A percentile compares a stretch with the other conserved stretches of the same genome.
These are phyloP conservation scores for Rhodeus uyekii DNA, from an alignment of 2,797 vertebrate genomes.

Conservation along the genomic window DNA sequence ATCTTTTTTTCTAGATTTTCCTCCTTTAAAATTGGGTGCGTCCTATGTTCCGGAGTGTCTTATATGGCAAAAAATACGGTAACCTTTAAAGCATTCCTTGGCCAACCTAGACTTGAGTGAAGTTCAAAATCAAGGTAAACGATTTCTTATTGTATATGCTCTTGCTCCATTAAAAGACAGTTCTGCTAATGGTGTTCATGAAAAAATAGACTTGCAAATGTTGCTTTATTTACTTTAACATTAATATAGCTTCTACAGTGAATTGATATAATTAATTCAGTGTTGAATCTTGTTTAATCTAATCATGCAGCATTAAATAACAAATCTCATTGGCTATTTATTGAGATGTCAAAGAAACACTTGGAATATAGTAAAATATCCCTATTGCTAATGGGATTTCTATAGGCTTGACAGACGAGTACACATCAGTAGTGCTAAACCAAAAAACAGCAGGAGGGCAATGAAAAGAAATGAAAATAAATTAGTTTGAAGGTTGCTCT, in stretches of 20 bases:
- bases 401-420: neutral
- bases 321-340: neutral
- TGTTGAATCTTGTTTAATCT: neutral
- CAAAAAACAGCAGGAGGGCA: neutral
- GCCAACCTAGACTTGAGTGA: neutral
- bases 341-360: neutral
- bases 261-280: slow-evolving; percentile 4
- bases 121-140: neutral
- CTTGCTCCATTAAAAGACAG: neutral
- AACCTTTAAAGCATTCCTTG: neutral
- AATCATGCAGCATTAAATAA: neutral
- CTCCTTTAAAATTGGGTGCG: too few species aligned
- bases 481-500: too few species aligned
- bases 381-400: neutral
- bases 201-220: neutral
- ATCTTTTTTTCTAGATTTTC: too few species aligned
- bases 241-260: neutral
- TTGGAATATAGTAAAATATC: neutral
- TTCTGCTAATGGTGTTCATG: neutral
- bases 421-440: too few species aligned
- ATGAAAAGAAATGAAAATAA: neutral
- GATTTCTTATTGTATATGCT: neutral
- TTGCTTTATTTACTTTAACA: neutral
- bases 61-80: too few species aligned
- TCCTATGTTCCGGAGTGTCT: too few species aligned